Evolutionary conservation across 1,140 invertebrate genomes (phyloP), one percentile per base, ranked within the genome.

Genomic region (Neuroterus valhalla): DNA sequence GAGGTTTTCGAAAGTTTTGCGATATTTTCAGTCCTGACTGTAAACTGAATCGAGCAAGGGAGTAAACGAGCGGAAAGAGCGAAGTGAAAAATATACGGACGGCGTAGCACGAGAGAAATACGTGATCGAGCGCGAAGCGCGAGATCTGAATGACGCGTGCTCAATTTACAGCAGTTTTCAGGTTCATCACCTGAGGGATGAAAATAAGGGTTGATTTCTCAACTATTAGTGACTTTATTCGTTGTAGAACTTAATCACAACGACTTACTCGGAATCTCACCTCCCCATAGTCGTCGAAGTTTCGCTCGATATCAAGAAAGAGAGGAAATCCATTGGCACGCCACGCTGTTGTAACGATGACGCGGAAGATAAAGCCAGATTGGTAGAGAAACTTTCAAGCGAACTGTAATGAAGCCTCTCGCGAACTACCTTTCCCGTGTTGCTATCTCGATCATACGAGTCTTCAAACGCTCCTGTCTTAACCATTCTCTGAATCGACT

Each of bases 361-460:
- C 84, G 85, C 85, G 81, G 71, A 73, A 85, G 87, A 89, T 89
- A 87, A 87, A 85, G 82, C 80, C 79, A 83, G 85, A 88, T 88
- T 87, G 85, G 82, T 81, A 80, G 84, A 75, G 74, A 70, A 84
- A 86, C 81, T 87, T 82, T 76, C 70, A 82, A 77, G 81, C 72
- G 74, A 84, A 74, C 74, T 75, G 84, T 89, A 89, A 89, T 85
- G 87, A 87, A 87, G 83, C 82, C 81, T 74, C 78, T 82, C 74
- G 79, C 75, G 80, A 82, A 84, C 81, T 84, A 85, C 81, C 79
- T 81, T 71, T 71, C 31, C 72, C 76, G 75, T 81, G 81, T 83
- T 81, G 74, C 76, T 84, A 81, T 85, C 76, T 82, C 74, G 82
- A 87, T 86, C 83, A 77, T 78, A 74, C 76, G 71, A 80, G 80